These are phyloP conservation scores for Neocrepidodera transversa DNA, from an alignment of 2,888 invertebrate species.

Conservation along the genomic window DNA sequence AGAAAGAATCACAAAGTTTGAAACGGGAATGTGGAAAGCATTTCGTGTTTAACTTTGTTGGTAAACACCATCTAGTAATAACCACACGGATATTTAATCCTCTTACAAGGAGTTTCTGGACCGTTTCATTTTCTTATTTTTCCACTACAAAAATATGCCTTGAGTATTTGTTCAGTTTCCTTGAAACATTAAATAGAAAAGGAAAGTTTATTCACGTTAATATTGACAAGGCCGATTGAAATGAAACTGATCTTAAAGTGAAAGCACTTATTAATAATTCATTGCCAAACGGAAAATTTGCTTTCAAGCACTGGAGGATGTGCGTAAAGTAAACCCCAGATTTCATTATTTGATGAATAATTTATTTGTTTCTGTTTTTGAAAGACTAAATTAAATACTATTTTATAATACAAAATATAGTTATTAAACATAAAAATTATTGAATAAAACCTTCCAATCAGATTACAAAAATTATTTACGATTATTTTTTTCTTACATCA, in stretches of 20 bases:
- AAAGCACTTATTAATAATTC: constrained; percentile 11
- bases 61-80: too few relatives aligned
- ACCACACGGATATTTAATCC: not conserved
- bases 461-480: too few relatives aligned
- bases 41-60: too few relatives aligned
- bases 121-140: not conserved
- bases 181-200: constrained; percentile 10
- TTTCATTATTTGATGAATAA: not conserved
- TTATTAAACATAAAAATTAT: too few relatives aligned
- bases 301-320: constrained; percentile 4
- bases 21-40: too few relatives aligned
- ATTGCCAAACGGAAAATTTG: constrained; percentile 10
- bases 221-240: constrained; percentile 17
- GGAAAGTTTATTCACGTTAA: constrained; percentile 17
- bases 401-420: too few relatives aligned
- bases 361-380: too few relatives aligned
- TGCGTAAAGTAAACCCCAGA: not conserved
- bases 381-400: too few relatives aligned
- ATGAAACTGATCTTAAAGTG: constrained; percentile 4
- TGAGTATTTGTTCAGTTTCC: constrained; percentile 9
- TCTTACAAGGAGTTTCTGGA: not conserved
- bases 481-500: too few relatives aligned
- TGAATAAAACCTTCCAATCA: too few relatives aligned
- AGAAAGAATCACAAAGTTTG: too few relatives aligned
- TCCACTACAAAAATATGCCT: constrained; percentile 1